Evolutionary conservation across 2,113 vertebrate genomes (phyloP).

Genomic region (Holacanthus passer): DNA sequence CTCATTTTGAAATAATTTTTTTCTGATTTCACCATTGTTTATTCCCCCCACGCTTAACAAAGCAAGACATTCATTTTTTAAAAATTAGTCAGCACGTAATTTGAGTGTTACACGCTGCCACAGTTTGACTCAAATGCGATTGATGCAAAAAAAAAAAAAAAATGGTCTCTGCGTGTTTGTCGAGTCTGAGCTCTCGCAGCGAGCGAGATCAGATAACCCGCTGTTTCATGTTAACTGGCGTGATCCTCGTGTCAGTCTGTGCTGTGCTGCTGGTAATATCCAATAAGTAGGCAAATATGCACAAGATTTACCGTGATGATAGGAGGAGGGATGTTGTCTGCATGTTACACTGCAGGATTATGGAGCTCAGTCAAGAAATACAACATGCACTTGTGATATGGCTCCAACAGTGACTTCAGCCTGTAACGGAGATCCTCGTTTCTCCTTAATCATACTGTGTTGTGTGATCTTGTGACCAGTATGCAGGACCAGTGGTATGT

Average conservation of each 20-base stretch:
- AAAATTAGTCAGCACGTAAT: neutral
- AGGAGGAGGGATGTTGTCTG: slow-evolving; percentile 5
- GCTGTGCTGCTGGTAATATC: slow-evolving; percentile 48
- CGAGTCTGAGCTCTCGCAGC: slow-evolving; percentile 23
- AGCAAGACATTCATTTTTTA: neutral
- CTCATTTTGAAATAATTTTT: neutral
- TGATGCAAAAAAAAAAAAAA: neutral
- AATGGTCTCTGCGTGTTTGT: slow-evolving; percentile 29
- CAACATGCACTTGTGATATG: too few species aligned
- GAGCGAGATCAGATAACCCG: slow-evolving; percentile 54
- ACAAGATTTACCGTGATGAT: slow-evolving; percentile 51
- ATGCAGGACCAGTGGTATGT: slow-evolving; percentile 10
- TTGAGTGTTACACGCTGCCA: neutral
- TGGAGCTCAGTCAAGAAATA: neutral
- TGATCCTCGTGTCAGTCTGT: slow-evolving; percentile 58
- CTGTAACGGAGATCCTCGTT: neutral
- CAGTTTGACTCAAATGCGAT: neutral
- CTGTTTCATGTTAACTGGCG: slow-evolving; percentile 47
- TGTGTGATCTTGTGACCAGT: slow-evolving; percentile 22
- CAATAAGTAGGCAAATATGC: slow-evolving; percentile 68
- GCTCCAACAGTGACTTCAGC: too few species aligned
- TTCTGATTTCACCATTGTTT: neutral
- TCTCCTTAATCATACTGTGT: slow-evolving; percentile 19
- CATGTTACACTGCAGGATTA: slow-evolving; percentile 34
- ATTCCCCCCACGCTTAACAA: neutral